A percentile compares a stretch with the other conserved stretches of the same genome.
These are phyloP conservation scores for Agrilus mali DNA, from an alignment of 2,888 invertebrate genomes.

Conservation along the genomic window DNA sequence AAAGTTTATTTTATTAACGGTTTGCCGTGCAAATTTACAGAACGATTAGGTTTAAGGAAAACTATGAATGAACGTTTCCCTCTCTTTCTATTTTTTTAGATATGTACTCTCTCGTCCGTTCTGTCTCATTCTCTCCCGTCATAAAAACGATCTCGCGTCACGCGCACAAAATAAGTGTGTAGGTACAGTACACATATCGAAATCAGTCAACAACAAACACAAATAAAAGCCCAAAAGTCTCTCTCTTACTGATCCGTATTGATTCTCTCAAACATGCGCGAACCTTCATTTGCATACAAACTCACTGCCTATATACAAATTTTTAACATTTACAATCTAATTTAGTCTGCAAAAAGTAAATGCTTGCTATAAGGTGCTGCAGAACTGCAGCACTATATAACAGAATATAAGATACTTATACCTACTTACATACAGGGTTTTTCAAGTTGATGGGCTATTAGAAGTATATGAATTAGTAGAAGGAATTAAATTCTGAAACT, in stretches of 20 bases:
- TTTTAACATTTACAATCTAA: too few relatives aligned
- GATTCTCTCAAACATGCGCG: constrained; percentile 6
- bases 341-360: too few relatives aligned
- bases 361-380: too few relatives aligned
- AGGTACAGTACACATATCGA: constrained; percentile 11
- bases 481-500: too few relatives aligned
- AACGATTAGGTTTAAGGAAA: constrained; percentile 23
- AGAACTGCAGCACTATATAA: too few relatives aligned
- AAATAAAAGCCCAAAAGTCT: constrained; percentile 11
- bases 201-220: constrained; percentile 15
- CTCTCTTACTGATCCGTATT: constrained; percentile 8
- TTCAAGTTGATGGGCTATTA: too few relatives aligned
- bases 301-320: too few relatives aligned
- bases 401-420: too few relatives aligned
- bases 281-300: too few relatives aligned
- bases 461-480: too few relatives aligned
- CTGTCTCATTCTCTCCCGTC: too few relatives aligned
- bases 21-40: constrained; percentile 24
- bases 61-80: constrained; percentile 8
- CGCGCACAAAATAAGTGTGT: constrained; percentile 4
- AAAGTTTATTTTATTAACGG: constrained; percentile 16
- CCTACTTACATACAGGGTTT: too few relatives aligned
- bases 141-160: constrained; percentile 2
- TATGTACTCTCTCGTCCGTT: not conserved
- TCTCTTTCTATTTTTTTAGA: not conserved